Base-by-base conservation (phyloP, 2,888 invertebrate species). In the Lycia hirtaria region DNA sequence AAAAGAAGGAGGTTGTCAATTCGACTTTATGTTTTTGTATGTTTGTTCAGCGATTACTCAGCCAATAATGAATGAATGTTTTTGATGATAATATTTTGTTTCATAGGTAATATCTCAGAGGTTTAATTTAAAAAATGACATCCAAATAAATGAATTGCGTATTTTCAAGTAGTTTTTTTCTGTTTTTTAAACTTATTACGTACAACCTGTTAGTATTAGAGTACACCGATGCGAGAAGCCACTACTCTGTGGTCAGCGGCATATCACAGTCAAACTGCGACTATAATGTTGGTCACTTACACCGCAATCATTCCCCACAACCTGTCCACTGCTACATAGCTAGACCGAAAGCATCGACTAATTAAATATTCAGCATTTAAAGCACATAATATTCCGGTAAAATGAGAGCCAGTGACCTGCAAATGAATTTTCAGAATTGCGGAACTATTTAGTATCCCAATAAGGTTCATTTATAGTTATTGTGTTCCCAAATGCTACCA, bases 201-300 rank as follows among this genome's bases (percentile, higher is more conserved):
- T 12, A 51, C 24, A 33, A 17, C 7, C 9, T 9, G 17, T 17
- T 24, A 30, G 35, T 12, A 17, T 37, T 35, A 44, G 58, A 45
- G 47, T 12, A 10, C 48, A 19, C 15, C 53, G 65, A 56, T 38
- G 62, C 49, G 47, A 35, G 62, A 57, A 64, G 68, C 72, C 76
- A 67, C 75, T 71, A 71, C 62, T 66, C 68, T 73, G 80, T 56
- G 80, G 80, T 77, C 47, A 43, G 56, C 60, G 55, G 69, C 72
- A 74, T 76, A 75, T 72, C 74, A 62, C 61, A 61, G 65, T 62
- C 64, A 63, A 65, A 65, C 62, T 61, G 70, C 56, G 65, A 75
- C 79, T 76, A 71, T 76, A 73, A 82, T 76, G 76, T 72, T 71
- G 64, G 71, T 71, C 70, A 73, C 56, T 60, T 54, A 37, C 56